Evolutionary conservation across 2,113 vertebrate species (phyloP), one percentile per base, ranked within the genome.

Genomic region (Archilochus colubris): DNA sequence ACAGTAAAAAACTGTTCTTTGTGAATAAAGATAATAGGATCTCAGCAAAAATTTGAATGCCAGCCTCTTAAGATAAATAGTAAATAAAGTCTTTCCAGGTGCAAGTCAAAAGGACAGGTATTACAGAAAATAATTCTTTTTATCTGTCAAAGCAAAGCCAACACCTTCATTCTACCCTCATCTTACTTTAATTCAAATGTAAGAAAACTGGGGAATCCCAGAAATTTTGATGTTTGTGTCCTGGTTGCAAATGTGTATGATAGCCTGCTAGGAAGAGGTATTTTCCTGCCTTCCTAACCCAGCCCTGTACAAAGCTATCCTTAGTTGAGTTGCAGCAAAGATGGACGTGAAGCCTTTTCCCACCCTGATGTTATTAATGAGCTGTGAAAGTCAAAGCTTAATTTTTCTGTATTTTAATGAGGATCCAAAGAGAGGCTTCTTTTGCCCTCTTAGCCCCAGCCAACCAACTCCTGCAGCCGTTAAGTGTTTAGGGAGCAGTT

Each of bases 331-430:
- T 59, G 68, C 5, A 86, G 86, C 69, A 91, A 95, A 86, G 76
- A 73, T 88, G 66, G 92, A 93, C 94, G 86, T 43, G 54, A 88
- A 78, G 86, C 94, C 80, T 95, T 91, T 95, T 81, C 91, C 89
- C 90, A 94, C 36, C 72, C 50, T 91, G 80, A 93, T 88, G 88
- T 79, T 83, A 91, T 95, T 96, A 95, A 94, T 90, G 90, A 97
- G 92, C 86, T 93, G 88, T 95, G 90, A 93, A 97, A 94, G 93
- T 96, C 90, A 95, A 88, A 92, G 82, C 86, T 86, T 94, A 93
- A 88, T 93, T 93, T 95, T 95, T 88, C 80, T 68, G 30, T 88
- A 54, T 86, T 94, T 94, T 95, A 97, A 95, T 90, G 85, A 95
- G 89, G 59, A 90, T 88, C 79, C 59, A 61, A 87, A 88, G 78